Evolutionary conservation across 2,797 vertebrate species (phyloP), one percentile per base, ranked within the genome.

Genomic region (Coregonus suidteri): DNA sequence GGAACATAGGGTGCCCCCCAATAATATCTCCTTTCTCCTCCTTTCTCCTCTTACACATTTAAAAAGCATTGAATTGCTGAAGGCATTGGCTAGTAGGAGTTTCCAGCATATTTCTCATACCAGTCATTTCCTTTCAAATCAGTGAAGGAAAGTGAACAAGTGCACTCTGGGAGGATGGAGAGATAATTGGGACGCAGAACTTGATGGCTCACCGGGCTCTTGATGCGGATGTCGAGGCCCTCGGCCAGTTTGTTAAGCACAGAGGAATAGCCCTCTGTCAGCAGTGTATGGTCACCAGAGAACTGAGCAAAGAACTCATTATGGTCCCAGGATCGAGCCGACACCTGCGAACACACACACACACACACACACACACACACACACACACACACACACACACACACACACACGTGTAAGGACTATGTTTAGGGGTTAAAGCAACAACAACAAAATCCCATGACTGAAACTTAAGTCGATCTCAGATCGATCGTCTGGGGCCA

Each of bases 241-340:
- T 98, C 96, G 2, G 96, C 95, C 83, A 99, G 84, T 80, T 95
- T 97, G 73, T 96, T 94, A 37, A 96, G 94, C 77, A 98, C 84
- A 15, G 93, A 88, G 0, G 96, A 96, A 87, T 98, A 99, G 67
- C 98, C 98, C 47, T 94, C 91, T 1, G 91, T 96, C 62, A 99
- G 92, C 65, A 99, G 92, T 2, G 97, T 97, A 87, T 99, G 97
- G 87, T 99, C 97, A 85, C 98, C 98, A 87, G 97, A 96, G 93
- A 99, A 99, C 90, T 99, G 98, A 51, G 98, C 98, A 82, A 99
- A 99, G 88, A 98, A 98, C 87, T 99, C 97, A 69, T 99, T 99
- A 92, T 99, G 98, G 93, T 99, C 98, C 98, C 98, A 99, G 25
- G 97, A 99, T 76, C 97, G 95, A 51, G 97, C 96, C 0, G 98